phyloP scores from a whole-genome alignment of 2,888 invertebrate species.

The Galeruca laticollis region DNA sequence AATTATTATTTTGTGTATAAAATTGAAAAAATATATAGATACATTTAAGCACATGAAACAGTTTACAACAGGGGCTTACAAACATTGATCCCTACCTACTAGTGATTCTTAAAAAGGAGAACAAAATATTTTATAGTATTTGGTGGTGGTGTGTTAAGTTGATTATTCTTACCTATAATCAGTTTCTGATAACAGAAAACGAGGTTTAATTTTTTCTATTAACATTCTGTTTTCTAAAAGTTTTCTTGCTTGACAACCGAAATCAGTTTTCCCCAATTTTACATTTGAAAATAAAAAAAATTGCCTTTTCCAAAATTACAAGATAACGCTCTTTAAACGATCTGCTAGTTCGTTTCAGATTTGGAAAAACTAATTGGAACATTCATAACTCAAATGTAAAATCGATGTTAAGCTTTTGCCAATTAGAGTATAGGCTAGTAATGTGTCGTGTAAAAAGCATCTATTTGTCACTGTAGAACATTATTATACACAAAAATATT shows the following conservation, averaged over 20 bases:
- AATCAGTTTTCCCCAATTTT: neutral
- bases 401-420: conserved; percentile 49
- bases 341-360: conserved; percentile 17
- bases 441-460: conserved; percentile 49
- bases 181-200: no score
- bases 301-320: neutral
- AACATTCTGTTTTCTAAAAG: no score
- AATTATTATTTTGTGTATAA: no score
- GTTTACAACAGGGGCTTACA: no score
- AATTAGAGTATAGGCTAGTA: conserved; percentile 45
- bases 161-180: no score
- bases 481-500: conserved; percentile 46
- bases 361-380: conserved; percentile 43
- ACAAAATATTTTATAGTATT: no score
- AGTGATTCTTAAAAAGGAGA: no score
- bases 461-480: conserved; percentile 52
- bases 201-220: no score
- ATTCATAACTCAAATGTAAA: conserved; percentile 47
- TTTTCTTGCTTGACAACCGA: neutral
- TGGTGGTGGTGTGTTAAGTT: no score
- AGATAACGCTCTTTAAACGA: neutral
- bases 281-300: neutral
- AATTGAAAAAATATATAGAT: no score
- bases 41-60: no score
- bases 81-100: no score